Evolutionary conservation across 2,113 vertebrate genomes (phyloP).

Genomic region (Phasianus colchicus): DNA sequence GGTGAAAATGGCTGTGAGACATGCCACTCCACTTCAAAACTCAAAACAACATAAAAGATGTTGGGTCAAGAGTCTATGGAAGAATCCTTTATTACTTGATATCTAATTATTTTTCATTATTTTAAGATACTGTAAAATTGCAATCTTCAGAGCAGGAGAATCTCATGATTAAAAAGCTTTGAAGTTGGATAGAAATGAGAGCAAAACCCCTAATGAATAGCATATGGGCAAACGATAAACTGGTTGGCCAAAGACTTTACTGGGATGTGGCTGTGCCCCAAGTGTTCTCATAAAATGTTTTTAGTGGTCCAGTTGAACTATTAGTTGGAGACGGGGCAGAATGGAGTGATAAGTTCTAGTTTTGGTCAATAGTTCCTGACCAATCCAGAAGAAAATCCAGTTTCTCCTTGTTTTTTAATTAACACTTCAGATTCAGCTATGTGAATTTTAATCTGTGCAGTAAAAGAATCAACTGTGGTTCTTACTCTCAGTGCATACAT

Average conservation of each 20-base stretch:
- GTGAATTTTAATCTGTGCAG: neutral
- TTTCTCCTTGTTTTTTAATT: neutral
- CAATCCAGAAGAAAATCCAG: neutral
- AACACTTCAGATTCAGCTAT: neutral
- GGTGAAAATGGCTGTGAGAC: neutral
- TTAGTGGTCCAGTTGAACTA: neutral
- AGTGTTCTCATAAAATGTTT: neutral
- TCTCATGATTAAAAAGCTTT: conserved; percentile 17
- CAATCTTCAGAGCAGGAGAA: neutral
- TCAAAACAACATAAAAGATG: neutral
- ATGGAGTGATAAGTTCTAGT: neutral
- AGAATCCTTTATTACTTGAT: neutral
- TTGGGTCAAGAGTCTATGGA: neutral
- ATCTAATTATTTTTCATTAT: neutral
- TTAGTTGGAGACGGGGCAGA: neutral
- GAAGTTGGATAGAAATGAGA: neutral
- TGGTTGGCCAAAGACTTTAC: neutral
- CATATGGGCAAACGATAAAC: neutral
- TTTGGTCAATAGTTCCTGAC: neutral
- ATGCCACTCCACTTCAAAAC: neutral
- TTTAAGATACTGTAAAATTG: neutral
- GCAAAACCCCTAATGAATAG: neutral
- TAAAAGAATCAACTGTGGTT: neutral
- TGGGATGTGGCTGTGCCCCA: neutral
- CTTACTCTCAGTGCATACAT: neutral